Evolutionary conservation across 2,888 invertebrate genomes (phyloP).

Genomic region (Drosophila picticornis): DNA sequence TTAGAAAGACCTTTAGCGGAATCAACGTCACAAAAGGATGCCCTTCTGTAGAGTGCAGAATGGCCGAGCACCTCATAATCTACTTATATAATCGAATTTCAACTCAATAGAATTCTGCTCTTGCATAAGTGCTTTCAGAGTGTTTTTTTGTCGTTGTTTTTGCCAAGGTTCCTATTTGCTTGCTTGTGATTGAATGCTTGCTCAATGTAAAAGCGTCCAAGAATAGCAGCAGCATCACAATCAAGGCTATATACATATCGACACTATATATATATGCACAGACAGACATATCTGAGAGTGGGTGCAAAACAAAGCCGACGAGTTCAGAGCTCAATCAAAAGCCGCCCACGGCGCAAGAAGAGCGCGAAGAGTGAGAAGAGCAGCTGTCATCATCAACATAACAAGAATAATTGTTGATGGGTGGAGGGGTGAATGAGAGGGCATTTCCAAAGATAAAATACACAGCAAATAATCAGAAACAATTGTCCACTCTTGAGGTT

Average conservation of each 20-base stretch:
- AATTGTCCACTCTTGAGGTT: conserved; percentile 60
- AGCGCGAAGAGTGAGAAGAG: conserved; percentile 3
- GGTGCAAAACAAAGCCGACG: not conserved
- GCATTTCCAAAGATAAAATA: conserved; percentile 2
- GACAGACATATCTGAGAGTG: not conserved
- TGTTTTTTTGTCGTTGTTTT: conserved; percentile 12
- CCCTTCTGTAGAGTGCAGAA: not conserved
- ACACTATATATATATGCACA: not conserved
- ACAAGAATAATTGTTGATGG: conserved; percentile 10
- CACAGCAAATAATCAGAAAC: conserved; percentile 34
- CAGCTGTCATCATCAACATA: conserved; percentile 6
- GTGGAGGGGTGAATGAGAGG: not conserved
- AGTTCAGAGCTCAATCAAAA: conserved; percentile 49
- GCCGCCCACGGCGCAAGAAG: conserved; percentile 35
- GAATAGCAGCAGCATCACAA: conserved; percentile 34
- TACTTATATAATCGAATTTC: conserved; percentile 8
- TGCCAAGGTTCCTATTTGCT: conserved; percentile 17
- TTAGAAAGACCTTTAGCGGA: not conserved
- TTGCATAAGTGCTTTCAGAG: not conserved
- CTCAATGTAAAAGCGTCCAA: conserved; percentile 25
- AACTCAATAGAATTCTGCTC: not conserved
- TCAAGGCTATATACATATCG: conserved; percentile 28
- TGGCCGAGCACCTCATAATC: not conserved
- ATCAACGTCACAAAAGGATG: not conserved
- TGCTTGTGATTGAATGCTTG: not conserved